Evolutionary conservation across 2,888 invertebrate species (phyloP).

Genomic region (Nomada fabriciana): DNA sequence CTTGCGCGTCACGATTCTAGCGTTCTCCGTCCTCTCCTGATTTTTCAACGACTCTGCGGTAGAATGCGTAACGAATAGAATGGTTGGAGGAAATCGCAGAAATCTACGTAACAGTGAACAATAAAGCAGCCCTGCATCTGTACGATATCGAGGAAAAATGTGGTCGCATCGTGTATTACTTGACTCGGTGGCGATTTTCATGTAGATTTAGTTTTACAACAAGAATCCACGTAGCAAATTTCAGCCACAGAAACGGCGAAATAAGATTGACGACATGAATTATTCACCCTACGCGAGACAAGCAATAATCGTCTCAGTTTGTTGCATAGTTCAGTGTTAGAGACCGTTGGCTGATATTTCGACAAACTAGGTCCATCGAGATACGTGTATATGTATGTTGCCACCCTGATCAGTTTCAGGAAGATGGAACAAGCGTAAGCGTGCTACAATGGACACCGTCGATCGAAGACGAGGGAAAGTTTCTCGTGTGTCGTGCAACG

Average conservation of each 20-base stretch:
- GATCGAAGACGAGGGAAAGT: slow-evolving; percentile 95
- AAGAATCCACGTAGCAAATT: slow-evolving; percentile 56
- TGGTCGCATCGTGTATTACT: too few species aligned
- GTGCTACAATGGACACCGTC: slow-evolving; percentile 92
- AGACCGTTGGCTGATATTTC: background rate
- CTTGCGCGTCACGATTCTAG: background rate
- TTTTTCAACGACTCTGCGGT: background rate
- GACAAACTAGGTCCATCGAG: background rate
- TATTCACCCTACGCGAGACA: too few species aligned
- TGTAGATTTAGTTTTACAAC: slow-evolving; percentile 63
- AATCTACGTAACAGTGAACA: background rate
- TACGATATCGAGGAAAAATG: too few species aligned
- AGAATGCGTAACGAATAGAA: slow-evolving; percentile 5
- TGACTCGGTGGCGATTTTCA: slow-evolving; percentile 48
- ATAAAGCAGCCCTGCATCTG: too few species aligned
- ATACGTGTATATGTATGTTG: background rate
- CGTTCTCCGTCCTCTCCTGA: background rate
- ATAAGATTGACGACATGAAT: slow-evolving; percentile 28
- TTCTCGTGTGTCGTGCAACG: slow-evolving; percentile 94
- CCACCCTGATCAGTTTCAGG: slow-evolving; percentile 70
- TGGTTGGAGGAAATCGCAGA: background rate
- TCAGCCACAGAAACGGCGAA: slow-evolving; percentile 66
- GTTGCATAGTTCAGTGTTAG: background rate
- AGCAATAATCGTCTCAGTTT: too few species aligned
- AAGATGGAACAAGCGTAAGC: slow-evolving; percentile 74